Conservation (phyloP, 2,113 vertebrate genomes). For the Alaudala cheleensis region DNA sequence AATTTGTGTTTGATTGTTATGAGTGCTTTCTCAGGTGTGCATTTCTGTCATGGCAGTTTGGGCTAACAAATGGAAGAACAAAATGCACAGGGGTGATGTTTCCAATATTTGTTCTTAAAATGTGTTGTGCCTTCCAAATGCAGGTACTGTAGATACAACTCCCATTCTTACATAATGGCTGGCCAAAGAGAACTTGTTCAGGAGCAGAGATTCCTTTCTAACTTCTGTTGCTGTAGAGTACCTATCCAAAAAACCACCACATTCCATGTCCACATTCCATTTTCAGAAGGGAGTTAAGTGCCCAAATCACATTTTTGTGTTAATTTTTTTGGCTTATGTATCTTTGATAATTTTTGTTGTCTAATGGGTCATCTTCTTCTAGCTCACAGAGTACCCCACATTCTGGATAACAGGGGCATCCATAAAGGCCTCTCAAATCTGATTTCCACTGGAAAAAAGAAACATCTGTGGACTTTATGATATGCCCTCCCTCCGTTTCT, state of each 20-base stretch:
- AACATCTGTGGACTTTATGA: neutral
- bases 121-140: neutral
- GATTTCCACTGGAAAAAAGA: neutral
- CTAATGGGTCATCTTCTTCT: neutral
- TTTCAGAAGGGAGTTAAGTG: neutral
- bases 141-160: neutral
- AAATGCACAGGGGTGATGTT: accelerated
- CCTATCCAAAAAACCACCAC: neutral
- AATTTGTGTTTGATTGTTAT: neutral
- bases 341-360: neutral
- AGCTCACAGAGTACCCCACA: neutral
- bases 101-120: neutral
- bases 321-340: neutral
- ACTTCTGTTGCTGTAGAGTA: neutral
- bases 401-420: neutral
- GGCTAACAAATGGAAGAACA: neutral
- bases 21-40: neutral
- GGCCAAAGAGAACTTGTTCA: neutral
- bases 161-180: neutral
- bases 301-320: neutral
- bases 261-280: neutral
- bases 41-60: neutral
- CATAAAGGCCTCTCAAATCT: neutral
- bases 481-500: neutral
- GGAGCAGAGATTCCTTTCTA: neutral